Percentiles rank a stretch among this genome's conserved stretches.
Evolutionary conservation across 2,888 invertebrate species (phyloP).

Genomic region (Oegoconia quadripuncta): DNA sequence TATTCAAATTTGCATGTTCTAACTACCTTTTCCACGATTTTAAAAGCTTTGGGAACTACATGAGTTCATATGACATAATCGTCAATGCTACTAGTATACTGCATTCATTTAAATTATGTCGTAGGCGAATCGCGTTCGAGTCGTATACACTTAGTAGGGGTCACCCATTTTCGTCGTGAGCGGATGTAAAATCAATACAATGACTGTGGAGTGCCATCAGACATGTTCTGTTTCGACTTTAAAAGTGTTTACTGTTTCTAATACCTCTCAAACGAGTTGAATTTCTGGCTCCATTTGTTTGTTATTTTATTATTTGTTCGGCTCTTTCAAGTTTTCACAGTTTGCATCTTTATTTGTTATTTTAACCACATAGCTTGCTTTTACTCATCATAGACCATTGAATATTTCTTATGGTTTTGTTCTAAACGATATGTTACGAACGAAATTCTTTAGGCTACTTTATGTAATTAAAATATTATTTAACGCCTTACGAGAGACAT

Average conservation of each 20-base stretch:
- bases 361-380: background rate
- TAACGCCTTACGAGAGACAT: no score
- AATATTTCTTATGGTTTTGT: no score
- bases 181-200: constrained; percentile 73
- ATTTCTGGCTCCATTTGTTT: constrained; percentile 23
- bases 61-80: no score
- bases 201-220: constrained; percentile 57
- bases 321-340: background rate
- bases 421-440: no score
- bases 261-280: constrained; percentile 20
- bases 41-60: no score
- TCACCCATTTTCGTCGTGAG: constrained; percentile 54
- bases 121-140: constrained; percentile 8
- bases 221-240: constrained; percentile 39
- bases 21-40: no score
- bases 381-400: no score
- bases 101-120: background rate
- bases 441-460: no score
- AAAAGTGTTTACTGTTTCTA: constrained; percentile 37
- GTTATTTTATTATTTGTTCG: constrained; percentile 1
- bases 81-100: no score
- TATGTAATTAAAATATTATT: no score
- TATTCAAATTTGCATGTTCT: no score
- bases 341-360: background rate
- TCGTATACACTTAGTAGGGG: constrained; percentile 28